phyloP scores from a whole-genome alignment of 2,113 vertebrate species.

The Siniperca chuatsi region DNA sequence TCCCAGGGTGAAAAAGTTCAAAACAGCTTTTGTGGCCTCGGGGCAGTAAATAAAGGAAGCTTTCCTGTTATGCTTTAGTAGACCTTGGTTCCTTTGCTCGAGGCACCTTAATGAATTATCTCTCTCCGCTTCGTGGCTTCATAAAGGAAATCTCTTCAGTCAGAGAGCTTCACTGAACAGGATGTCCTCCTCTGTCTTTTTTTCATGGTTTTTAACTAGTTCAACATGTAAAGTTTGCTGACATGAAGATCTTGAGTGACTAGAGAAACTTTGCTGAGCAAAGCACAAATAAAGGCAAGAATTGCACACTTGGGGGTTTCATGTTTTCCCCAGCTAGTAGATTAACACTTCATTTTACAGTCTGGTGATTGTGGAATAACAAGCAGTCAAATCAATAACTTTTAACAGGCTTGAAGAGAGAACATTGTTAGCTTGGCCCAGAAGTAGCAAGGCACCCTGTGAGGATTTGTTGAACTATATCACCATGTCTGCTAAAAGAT shows the following conservation, averaged over 20 bases:
- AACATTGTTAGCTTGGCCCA: conserved; percentile 9
- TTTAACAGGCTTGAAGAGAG: conserved; percentile 7
- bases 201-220: conserved; percentile 10
- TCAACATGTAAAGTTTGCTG: conserved; percentile 21
- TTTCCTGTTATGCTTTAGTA: conserved; percentile 50
- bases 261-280: conserved; percentile 26
- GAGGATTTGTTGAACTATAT: not conserved
- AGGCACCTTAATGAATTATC: conserved; percentile 59
- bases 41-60: conserved; percentile 50
- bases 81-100: conserved; percentile 42
- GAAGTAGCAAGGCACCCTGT: not conserved
- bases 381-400: conserved; percentile 52
- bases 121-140: conserved; percentile 28
- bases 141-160: conserved; percentile 48
- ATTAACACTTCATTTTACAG: conserved; percentile 50
- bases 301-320: not conserved
- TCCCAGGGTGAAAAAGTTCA: conserved; percentile 29
- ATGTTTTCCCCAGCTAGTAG: conserved; percentile 7
- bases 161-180: conserved; percentile 29
- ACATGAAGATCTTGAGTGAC: conserved; percentile 21
- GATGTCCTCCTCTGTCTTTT: conserved; percentile 21
- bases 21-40: conserved; percentile 19
- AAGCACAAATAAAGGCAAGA: conserved; percentile 18
- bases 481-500: not conserved
- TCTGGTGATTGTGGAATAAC: conserved; percentile 33